Conservation (phyloP, 2,888 invertebrate genomes). For the Zootermopsis nevadensis region DNA sequence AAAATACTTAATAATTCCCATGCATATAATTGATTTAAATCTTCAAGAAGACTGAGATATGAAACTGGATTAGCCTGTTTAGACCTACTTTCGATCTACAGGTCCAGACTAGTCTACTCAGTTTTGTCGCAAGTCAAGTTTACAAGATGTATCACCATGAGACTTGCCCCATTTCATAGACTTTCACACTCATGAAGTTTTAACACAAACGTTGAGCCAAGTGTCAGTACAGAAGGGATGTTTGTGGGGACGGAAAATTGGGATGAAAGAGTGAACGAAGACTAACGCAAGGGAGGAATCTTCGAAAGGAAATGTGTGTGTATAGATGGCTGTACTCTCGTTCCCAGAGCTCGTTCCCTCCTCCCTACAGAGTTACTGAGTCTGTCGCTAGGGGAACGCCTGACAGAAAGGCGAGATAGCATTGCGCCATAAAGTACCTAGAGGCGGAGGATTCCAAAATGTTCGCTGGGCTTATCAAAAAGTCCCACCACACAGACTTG, state of each 20-base stretch:
- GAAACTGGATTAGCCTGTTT: too few species aligned
- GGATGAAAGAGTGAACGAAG: background rate
- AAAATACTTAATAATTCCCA: too few species aligned
- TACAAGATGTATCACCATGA: background rate
- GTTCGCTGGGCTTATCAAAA: slow-evolving; percentile 17
- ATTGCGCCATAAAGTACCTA: background rate
- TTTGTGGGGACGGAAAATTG: background rate
- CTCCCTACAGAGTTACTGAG: background rate
- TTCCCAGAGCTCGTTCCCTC: background rate
- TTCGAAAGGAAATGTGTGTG: background rate
- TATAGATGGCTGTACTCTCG: background rate
- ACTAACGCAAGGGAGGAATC: background rate
- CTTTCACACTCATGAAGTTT: background rate
- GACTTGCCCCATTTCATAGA: background rate
- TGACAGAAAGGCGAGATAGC: background rate
- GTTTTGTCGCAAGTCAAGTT: background rate
- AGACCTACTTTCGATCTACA: too few species aligned
- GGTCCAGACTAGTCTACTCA: too few species aligned
- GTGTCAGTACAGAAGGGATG: background rate
- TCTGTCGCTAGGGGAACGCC: background rate
- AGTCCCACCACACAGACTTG: slow-evolving; percentile 29
- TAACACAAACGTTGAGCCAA: background rate
- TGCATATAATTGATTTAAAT: too few species aligned
- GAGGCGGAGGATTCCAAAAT: slow-evolving; percentile 1
- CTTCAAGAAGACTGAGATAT: too few species aligned